Evolutionary conservation across 2,888 invertebrate genomes (phyloP).

Genomic region (Beris morrisii): DNA sequence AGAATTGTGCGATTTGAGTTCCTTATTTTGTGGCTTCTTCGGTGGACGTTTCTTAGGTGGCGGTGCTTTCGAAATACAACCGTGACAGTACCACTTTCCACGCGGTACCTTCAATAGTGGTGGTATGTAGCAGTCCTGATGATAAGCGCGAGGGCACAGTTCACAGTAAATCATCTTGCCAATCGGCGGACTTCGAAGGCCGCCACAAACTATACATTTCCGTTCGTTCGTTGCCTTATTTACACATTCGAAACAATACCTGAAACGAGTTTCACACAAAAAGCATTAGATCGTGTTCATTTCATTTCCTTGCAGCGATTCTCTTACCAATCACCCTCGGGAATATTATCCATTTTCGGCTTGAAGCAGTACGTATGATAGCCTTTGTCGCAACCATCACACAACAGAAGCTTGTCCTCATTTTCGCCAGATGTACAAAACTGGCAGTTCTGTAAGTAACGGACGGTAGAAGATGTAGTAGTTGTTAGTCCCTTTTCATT

Average conservation of each 20-base stretch:
- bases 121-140: constrained; percentile 91
- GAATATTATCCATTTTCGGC: constrained; percentile 93
- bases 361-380: constrained; percentile 99
- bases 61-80: constrained; percentile 83
- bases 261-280: constrained; percentile 46
- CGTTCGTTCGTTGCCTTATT: constrained; percentile 90
- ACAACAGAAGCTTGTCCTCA: constrained; percentile 90
- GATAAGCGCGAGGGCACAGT: constrained; percentile 87
- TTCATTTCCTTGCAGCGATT: constrained; percentile 24
- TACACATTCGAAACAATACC: constrained; percentile 95
- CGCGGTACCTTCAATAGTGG: constrained; percentile 79
- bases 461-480: constrained; percentile 35
- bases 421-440: constrained; percentile 96
- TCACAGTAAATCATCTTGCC: constrained; percentile 81
- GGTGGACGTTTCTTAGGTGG: constrained; percentile 68
- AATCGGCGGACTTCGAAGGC: constrained; percentile 61
- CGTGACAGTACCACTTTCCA: constrained; percentile 88
- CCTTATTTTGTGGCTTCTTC: constrained; percentile 55
- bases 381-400: constrained; percentile 97
- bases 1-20: constrained; percentile 44
- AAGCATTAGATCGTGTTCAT: not conserved
- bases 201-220: constrained; percentile 93
- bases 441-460: constrained; percentile 83
- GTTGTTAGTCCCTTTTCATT: constrained; percentile 9
- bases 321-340: constrained; percentile 93